Percentiles rank a stretch among this genome's conserved stretches.
phyloP scores from a whole-genome alignment of 2,888 invertebrate genomes.

The Pachymerium ferrugineum region DNA sequence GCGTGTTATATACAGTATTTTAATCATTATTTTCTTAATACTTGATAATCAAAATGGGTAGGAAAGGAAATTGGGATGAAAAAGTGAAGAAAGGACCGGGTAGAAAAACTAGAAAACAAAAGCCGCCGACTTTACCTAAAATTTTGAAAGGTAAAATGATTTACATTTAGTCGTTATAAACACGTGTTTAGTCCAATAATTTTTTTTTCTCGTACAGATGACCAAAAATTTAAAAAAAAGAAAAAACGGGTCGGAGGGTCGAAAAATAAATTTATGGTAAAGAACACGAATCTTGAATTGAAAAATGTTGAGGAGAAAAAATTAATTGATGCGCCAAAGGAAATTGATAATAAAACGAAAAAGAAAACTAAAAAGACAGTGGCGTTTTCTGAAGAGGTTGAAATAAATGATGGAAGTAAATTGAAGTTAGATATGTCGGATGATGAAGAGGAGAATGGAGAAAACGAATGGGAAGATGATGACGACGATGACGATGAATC shows the following conservation, averaged over 20 bases:
- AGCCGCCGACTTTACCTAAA: constrained; percentile 64
- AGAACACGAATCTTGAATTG: too few relatives aligned
- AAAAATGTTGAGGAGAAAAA: too few relatives aligned
- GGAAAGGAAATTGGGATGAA: constrained; percentile 48
- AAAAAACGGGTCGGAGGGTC: constrained; percentile 60
- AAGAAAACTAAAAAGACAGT: constrained; percentile 61
- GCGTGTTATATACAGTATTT: too few relatives aligned
- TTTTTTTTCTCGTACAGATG: constrained; percentile 50
- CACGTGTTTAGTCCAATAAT: constrained; percentile 4
- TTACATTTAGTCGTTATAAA: neutral
- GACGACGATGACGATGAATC: neutral
- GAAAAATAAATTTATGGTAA: too few relatives aligned
- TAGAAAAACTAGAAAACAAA: constrained; percentile 78
- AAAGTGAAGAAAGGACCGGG: constrained; percentile 76
- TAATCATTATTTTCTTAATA: too few relatives aligned
- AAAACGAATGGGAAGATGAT: neutral
- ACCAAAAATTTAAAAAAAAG: constrained; percentile 61
- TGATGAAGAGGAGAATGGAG: neutral
- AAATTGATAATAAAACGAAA: constrained; percentile 45
- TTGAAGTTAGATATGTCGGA: neutral
- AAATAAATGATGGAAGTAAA: too few relatives aligned
- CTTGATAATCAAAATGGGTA: constrained; percentile 35
- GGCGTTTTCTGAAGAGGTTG: constrained; percentile 41
- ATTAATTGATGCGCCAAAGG: too few relatives aligned
- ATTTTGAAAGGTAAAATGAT: constrained; percentile 50